These are phyloP conservation scores for Sylvietta virens DNA, from an alignment of 2,113 vertebrate genomes.

Conservation along the genomic window DNA sequence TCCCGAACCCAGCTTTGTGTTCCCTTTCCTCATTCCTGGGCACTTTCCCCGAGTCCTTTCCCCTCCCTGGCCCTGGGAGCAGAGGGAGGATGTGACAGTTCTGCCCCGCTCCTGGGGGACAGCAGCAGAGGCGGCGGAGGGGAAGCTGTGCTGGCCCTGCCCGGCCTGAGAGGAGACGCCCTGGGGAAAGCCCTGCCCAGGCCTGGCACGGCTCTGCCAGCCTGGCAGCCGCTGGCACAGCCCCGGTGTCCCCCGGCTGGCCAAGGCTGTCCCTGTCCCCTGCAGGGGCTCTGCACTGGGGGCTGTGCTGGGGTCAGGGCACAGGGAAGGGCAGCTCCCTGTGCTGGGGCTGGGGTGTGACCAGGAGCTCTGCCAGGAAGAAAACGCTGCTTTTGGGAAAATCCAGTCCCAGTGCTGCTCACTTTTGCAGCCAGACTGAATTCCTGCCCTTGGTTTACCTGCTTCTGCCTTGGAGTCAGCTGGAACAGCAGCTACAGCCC, in stretches of 20 bases:
- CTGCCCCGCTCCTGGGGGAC: not conserved
- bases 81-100: not conserved
- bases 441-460: not conserved
- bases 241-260: too few relatives aligned
- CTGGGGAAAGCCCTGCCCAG: too few relatives aligned
- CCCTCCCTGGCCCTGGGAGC: not conserved
- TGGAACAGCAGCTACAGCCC: not conserved
- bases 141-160: not conserved
- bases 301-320: fast-evolving
- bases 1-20: not conserved
- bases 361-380: not conserved
- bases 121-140: not conserved
- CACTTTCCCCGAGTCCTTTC: not conserved
- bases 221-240: too few relatives aligned
- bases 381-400: not conserved
- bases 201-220: too few relatives aligned
- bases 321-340: not conserved
- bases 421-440: not conserved
- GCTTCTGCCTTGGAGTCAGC: not conserved
- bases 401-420: not conserved
- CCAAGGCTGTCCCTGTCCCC: too few relatives aligned
- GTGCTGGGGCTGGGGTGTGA: not conserved
- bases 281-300: too few relatives aligned
- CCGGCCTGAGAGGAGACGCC: not conserved
- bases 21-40: not conserved